Percentiles rank a stretch among this genome's conserved stretches.
phyloP scores from a whole-genome alignment of 2,797 vertebrate species.

The Streptopelia turtur region DNA sequence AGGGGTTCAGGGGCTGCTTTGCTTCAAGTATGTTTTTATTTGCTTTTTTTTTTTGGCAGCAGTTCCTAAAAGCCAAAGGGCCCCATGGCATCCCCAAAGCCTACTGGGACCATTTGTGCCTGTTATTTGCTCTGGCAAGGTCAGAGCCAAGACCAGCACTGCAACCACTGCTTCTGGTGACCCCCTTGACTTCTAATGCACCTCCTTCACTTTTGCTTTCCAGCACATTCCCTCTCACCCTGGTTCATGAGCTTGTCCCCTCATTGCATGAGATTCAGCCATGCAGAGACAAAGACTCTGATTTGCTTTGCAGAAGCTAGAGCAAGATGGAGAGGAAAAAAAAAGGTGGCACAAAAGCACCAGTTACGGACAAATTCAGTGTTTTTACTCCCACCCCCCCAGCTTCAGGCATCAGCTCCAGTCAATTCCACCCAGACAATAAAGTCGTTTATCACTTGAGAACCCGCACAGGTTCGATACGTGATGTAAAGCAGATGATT shows the following conservation, averaged over 20 bases:
- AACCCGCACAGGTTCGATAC: conserved; percentile 52
- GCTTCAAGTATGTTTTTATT: not conserved
- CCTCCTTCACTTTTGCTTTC: not conserved
- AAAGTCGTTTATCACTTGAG: conserved; percentile 80
- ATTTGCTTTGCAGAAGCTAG: not conserved
- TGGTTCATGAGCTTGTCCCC: not conserved
- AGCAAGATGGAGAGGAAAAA: accelerated
- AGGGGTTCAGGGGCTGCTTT: not conserved
- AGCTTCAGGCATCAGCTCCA: not conserved
- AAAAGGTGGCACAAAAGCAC: not conserved
- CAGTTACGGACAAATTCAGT: not conserved
- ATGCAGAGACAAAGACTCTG: not conserved
- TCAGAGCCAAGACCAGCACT: not conserved
- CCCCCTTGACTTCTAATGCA: not conserved
- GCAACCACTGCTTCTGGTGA: not conserved
- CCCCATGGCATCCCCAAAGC: not conserved
- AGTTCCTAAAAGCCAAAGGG: not conserved
- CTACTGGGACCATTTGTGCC: not conserved
- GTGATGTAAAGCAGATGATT: conserved; percentile 77
- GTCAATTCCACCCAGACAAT: conserved; percentile 67
- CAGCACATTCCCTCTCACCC: not conserved
- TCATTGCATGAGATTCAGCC: not conserved
- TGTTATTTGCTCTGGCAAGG: not conserved
- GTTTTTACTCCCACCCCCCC: not conserved
- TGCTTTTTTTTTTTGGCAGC: not conserved